Evolutionary conservation across 2,113 vertebrate genomes (phyloP).

Genomic region (Cyprinodon brontotheroides): DNA sequence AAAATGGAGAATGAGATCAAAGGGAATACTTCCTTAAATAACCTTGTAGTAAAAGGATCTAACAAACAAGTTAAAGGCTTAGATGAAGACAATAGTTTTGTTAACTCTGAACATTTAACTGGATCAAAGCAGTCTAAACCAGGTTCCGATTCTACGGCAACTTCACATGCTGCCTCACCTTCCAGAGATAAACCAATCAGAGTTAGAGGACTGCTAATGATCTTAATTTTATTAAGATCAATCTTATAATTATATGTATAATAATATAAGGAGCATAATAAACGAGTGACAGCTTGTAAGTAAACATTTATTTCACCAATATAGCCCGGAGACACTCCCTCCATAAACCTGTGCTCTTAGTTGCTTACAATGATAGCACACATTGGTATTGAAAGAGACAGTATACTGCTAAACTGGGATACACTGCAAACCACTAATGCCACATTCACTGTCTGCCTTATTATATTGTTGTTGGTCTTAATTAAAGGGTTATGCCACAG

Average conservation of each 20-base stretch:
- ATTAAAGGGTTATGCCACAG: conserved; percentile 55
- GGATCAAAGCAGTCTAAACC: too few relatives aligned
- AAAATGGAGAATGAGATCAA: too few relatives aligned
- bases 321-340: conserved; percentile 31
- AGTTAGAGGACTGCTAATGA: too few relatives aligned
- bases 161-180: too few relatives aligned
- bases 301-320: conserved; percentile 38
- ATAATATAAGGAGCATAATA: conserved; percentile 25
- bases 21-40: too few relatives aligned
- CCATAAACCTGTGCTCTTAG: conserved; percentile 36
- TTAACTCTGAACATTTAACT: too few relatives aligned
- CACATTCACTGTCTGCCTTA: conserved; percentile 54
- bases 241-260: not conserved
- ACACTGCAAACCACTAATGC: conserved; percentile 62
- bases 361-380: conserved; percentile 33
- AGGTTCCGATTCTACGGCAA: too few relatives aligned
- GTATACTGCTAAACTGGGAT: conserved; percentile 55
- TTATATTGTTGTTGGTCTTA: conserved; percentile 61
- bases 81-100: too few relatives aligned
- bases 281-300: conserved; percentile 58
- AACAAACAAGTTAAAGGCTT: too few relatives aligned
- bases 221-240: too few relatives aligned
- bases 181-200: too few relatives aligned
- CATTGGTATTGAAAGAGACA: conserved; percentile 29
- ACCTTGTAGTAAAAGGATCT: too few relatives aligned